These are phyloP conservation scores for Drosophila miranda DNA, from an alignment of 1,140 invertebrate genomes.

Conservation along the genomic window DNA sequence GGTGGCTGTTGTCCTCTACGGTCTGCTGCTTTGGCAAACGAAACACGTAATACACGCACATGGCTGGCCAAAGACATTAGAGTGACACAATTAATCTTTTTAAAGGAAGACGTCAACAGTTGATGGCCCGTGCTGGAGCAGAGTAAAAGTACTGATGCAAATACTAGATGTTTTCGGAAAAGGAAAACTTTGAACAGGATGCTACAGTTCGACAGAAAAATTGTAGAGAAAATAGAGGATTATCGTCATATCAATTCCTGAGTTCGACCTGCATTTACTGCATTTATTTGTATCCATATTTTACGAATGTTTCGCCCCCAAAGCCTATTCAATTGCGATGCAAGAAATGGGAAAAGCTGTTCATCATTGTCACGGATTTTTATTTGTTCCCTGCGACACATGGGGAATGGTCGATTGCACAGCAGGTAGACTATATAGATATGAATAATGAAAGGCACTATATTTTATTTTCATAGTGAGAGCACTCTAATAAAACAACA, in stretches of 20 bases:
- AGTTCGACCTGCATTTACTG: too few relatives aligned
- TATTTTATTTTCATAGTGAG: not conserved
- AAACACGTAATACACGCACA: slow-evolving; percentile 52
- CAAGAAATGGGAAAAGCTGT: slow-evolving; percentile 36
- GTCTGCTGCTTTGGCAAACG: slow-evolving; percentile 4
- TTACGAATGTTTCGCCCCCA: slow-evolving; percentile 16
- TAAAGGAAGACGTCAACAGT: slow-evolving; percentile 45
- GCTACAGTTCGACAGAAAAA: not conserved
- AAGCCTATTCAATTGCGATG: slow-evolving; percentile 47
- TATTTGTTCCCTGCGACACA: slow-evolving; percentile 25
- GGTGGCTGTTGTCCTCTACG: not conserved
- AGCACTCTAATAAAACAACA: not conserved
- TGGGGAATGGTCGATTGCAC: slow-evolving; percentile 28
- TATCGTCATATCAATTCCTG: too few relatives aligned
- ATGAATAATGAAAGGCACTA: slow-evolving; percentile 31
- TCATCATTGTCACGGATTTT: slow-evolving; percentile 38
- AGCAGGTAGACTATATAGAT: slow-evolving; percentile 4
- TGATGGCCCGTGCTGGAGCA: too few relatives aligned
- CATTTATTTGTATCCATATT: slow-evolving; percentile 35
- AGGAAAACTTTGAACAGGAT: too few relatives aligned
- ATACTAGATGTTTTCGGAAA: not conserved
- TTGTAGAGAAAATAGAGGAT: too few relatives aligned
- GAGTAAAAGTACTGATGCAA: not conserved
- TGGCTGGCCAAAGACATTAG: slow-evolving; percentile 49
- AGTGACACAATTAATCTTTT: slow-evolving; percentile 55